Evolutionary conservation across 2,888 invertebrate species (phyloP).

Genomic region (Acanthococcus lagerstroemiae): DNA sequence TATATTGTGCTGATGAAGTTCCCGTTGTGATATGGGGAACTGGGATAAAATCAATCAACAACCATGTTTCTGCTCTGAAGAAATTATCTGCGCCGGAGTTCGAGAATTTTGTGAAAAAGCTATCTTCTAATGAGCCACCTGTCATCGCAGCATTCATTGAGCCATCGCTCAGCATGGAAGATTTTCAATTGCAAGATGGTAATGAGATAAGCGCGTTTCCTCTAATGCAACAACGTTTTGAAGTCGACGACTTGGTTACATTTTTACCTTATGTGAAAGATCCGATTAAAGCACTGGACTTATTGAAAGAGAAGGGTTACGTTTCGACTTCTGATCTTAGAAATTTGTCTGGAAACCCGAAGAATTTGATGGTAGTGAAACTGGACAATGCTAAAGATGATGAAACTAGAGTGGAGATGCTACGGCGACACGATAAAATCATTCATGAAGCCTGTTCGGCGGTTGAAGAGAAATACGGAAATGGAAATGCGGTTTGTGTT

Average conservation of each 20-base stretch:
- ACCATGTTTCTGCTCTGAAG: neutral
- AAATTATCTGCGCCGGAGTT: neutral
- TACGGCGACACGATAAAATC: conserved; percentile 7
- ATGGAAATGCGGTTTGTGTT: conserved; percentile 48
- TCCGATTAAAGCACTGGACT: neutral
- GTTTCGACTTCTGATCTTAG: neutral
- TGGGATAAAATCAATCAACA: neutral
- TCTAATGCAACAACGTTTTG: neutral
- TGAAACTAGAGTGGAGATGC: neutral
- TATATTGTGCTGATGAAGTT: neutral
- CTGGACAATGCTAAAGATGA: neutral
- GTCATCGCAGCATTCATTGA: neutral
- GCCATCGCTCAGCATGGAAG: neutral
- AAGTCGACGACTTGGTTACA: neutral
- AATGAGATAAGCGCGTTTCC: neutral
- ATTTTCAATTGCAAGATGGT: neutral
- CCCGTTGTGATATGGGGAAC: neutral
- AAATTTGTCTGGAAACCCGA: neutral
- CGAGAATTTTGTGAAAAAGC: neutral
- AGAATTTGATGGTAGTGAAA: neutral
- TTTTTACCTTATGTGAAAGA: neutral
- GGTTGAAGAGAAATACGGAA: conserved; percentile 44
- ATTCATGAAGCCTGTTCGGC: conserved; percentile 31
- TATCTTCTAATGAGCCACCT: neutral
- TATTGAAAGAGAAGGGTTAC: neutral